A percentile compares a stretch with the other conserved stretches of the same genome.
Conservation (phyloP, 2,888 invertebrate genomes). For the Arrhopalites spinosus region DNA sequence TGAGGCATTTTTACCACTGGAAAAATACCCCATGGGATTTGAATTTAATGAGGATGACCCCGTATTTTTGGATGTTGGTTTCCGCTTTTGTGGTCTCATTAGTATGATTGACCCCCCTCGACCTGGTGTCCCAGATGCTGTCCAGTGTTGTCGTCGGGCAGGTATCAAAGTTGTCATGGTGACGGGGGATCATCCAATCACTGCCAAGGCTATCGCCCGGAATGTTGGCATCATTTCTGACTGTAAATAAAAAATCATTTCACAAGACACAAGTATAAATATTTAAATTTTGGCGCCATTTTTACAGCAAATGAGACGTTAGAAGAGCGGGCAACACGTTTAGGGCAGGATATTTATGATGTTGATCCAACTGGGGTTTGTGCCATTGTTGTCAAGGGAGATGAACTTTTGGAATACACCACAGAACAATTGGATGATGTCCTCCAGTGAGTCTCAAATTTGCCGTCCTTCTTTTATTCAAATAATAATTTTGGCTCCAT, state of each 20-base stretch:
- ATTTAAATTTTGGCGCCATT: too few relatives aligned
- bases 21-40: conserved; percentile 63
- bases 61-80: conserved; percentile 71
- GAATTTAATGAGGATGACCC: conserved; percentile 65
- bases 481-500: not conserved
- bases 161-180: conserved; percentile 68
- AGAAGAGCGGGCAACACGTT: conserved; percentile 72
- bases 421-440: conserved; percentile 17
- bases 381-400: conserved; percentile 66
- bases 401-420: conserved; percentile 9
- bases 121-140: conserved; percentile 63
- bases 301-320: conserved; percentile 62
- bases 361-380: conserved; percentile 62
- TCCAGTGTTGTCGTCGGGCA: conserved; percentile 73
- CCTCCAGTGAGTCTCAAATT: not conserved
- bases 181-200: conserved; percentile 94
- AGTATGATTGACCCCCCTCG: conserved; percentile 76
- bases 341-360: conserved; percentile 63
- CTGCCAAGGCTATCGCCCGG: conserved; percentile 93
- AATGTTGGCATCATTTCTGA: conserved; percentile 81
- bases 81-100: conserved; percentile 70
- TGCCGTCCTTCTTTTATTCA: too few relatives aligned
- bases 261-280: too few relatives aligned
- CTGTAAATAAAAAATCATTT: not conserved
- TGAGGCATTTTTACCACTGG: conserved; percentile 59